A percentile compares a stretch with the other conserved stretches of the same genome.
These are phyloP conservation scores for Allacma fusca DNA, from an alignment of 2,888 invertebrate species.

Conservation along the genomic window DNA sequence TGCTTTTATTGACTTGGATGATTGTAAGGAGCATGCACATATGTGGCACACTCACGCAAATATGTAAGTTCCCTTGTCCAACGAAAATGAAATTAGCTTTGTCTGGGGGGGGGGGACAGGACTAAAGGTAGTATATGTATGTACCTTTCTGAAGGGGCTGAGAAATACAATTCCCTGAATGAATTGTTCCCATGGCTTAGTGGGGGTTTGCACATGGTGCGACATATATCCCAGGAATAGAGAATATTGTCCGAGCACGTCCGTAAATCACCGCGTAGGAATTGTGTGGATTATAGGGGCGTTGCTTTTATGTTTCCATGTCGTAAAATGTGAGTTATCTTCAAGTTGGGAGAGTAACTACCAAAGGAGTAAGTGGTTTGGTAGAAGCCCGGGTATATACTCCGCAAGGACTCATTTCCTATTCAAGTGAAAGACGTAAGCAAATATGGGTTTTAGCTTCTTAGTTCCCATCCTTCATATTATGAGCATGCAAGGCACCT, in stretches of 20 bases:
- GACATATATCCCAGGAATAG: background rate
- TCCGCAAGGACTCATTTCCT: conserved; percentile 18
- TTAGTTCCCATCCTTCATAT: background rate
- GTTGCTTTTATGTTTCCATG: conserved; percentile 2
- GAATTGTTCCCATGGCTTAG: conserved; percentile 4
- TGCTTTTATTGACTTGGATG: conserved; percentile 17
- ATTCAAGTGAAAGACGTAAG: conserved; percentile 40
- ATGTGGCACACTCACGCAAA: conserved; percentile 14
- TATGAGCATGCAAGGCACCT: background rate
- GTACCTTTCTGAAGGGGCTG: background rate
- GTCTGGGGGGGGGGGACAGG: background rate
- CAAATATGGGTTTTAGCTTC: conserved; percentile 31
- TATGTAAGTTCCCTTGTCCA: conserved; percentile 13
- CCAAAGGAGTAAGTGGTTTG: conserved; percentile 7
- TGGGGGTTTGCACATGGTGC: background rate
- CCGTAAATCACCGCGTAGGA: conserved; percentile 30
- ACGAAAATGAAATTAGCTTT: conserved; percentile 3
- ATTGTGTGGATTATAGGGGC: background rate
- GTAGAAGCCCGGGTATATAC: background rate
- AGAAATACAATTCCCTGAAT: background rate
- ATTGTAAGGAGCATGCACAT: background rate
- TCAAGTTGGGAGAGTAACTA: background rate
- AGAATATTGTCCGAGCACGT: conserved; percentile 4
- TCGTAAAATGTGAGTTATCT: conserved; percentile 16
- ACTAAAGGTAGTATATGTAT: background rate